Evolutionary conservation across 2,888 invertebrate genomes (phyloP).

Genomic region (Meandrusa payeni): DNA sequence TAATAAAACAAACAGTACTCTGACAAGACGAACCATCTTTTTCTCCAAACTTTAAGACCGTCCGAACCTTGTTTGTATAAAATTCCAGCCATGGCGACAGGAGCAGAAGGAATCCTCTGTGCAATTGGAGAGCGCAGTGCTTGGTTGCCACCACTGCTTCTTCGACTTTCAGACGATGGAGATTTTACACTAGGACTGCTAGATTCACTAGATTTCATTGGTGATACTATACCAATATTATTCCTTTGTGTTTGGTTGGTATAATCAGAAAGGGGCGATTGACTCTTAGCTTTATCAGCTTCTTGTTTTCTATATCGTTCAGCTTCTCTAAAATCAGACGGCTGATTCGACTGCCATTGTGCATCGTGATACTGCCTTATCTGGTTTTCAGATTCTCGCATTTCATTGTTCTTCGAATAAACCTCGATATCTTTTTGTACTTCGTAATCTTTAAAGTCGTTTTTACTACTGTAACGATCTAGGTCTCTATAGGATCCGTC

Average conservation of each 20-base stretch:
- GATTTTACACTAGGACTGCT: conserved; percentile 72
- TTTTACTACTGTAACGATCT: conserved; percentile 70
- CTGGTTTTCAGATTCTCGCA: conserved; percentile 61
- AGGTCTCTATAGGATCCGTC: conserved; percentile 71
- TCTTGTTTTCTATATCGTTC: conserved; percentile 59
- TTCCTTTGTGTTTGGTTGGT: conserved; percentile 55
- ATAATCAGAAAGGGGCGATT: conserved; percentile 59
- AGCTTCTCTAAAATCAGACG: conserved; percentile 54
- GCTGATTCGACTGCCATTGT: conserved; percentile 65
- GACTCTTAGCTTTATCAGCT: conserved; percentile 53
- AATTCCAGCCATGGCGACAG: conserved; percentile 93
- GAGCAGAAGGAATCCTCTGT: conserved; percentile 90
- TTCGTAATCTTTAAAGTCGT: conserved; percentile 68
- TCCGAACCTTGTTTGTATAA: conserved; percentile 96
- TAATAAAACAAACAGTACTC: conserved; percentile 97
- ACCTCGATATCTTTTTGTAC: conserved; percentile 64
- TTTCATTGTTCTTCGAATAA: conserved; percentile 65
- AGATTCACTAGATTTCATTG: conserved; percentile 74
- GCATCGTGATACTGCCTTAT: conserved; percentile 60
- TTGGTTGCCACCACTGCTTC: conserved; percentile 78
- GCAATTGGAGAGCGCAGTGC: conserved; percentile 90
- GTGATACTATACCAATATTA: conserved; percentile 52
- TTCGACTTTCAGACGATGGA: conserved; percentile 71
- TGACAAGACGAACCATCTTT: conserved; percentile 96
- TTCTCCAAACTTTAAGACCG: conserved; percentile 96